These are phyloP conservation scores for Nasua narica DNA, from an alignment of 2,797 vertebrate species.

Conservation along the genomic window DNA sequence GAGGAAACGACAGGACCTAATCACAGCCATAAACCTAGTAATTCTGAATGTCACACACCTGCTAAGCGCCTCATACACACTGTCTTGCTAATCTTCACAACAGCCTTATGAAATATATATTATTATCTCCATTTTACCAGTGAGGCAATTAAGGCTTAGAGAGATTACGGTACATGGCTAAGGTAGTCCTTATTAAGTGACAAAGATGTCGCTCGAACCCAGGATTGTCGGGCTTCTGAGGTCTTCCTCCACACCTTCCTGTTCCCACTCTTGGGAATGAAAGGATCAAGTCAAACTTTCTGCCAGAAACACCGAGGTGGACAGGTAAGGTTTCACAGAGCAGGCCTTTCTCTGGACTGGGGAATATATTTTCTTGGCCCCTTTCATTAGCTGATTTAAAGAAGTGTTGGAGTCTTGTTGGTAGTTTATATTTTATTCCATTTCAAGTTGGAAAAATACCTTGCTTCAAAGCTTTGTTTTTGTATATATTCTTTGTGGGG, in stretches of 20 bases:
- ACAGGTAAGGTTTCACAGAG: constrained; percentile 46
- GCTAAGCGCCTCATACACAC: background rate
- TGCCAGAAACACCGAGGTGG: constrained; percentile 8
- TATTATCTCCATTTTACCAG: background rate
- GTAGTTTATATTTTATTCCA: constrained; percentile 74
- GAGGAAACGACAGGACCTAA: background rate
- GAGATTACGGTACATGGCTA: background rate
- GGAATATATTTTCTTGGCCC: constrained; percentile 57
- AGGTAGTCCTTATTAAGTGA: background rate
- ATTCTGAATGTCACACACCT: background rate
- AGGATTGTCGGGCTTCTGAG: background rate
- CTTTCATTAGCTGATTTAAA: constrained; percentile 65
- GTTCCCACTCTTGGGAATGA: background rate
- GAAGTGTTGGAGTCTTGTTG: constrained; percentile 49
- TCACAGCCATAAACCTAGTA: background rate
- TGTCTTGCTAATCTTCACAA: background rate
- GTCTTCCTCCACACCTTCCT: background rate
- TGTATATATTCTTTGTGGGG: constrained; percentile 30
- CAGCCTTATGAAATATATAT: background rate
- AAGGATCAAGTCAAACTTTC: constrained; percentile 31
- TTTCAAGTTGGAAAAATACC: constrained; percentile 71
- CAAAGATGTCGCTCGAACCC: background rate
- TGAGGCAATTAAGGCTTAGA: background rate
- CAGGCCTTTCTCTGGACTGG: background rate
- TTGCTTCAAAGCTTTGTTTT: constrained; percentile 72